These are phyloP conservation scores for Cordylochernes scorpioides DNA, from an alignment of 2,888 invertebrate genomes.

Conservation along the genomic window DNA sequence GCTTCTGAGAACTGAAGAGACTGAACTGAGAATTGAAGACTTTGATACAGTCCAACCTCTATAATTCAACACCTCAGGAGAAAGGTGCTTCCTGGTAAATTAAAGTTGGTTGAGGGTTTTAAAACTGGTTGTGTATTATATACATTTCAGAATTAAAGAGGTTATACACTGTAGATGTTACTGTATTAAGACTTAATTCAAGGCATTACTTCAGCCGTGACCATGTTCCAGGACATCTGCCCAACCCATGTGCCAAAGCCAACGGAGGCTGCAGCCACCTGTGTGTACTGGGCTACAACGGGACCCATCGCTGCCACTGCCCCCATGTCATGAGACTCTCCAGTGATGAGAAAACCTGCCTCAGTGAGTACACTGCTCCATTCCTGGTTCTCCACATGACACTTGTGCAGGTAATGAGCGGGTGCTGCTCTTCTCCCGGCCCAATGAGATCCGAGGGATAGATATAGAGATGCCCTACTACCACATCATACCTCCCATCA, in stretches of 20 bases:
- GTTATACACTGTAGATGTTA: too few species aligned
- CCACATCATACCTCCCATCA: conserved; percentile 53
- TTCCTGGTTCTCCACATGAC: too few species aligned
- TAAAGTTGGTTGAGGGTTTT: too few species aligned
- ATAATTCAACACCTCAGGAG: too few species aligned
- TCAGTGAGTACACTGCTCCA: conserved; percentile 26
- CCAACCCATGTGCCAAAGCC: conserved; percentile 37
- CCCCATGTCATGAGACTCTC: conserved; percentile 58
- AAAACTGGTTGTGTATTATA: too few species aligned
- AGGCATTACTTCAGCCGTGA: too few species aligned
- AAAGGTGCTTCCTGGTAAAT: too few species aligned
- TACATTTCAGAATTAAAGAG: too few species aligned
- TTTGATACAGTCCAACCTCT: too few species aligned
- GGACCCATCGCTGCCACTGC: conserved; percentile 43
- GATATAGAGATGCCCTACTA: conserved; percentile 44
- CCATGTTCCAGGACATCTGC: conserved; percentile 17
- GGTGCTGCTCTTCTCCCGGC: conserved; percentile 44
- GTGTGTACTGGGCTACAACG: conserved; percentile 40
- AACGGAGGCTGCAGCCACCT: conserved; percentile 57
- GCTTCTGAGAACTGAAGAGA: too few species aligned
- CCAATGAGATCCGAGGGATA: conserved; percentile 52
- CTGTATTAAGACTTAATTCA: too few species aligned
- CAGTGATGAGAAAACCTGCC: conserved; percentile 35
- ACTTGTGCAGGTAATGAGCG: conserved; percentile 44
- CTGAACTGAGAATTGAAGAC: too few species aligned